phyloP scores from a whole-genome alignment of 2,888 invertebrate species.

The Seira musarum region DNA sequence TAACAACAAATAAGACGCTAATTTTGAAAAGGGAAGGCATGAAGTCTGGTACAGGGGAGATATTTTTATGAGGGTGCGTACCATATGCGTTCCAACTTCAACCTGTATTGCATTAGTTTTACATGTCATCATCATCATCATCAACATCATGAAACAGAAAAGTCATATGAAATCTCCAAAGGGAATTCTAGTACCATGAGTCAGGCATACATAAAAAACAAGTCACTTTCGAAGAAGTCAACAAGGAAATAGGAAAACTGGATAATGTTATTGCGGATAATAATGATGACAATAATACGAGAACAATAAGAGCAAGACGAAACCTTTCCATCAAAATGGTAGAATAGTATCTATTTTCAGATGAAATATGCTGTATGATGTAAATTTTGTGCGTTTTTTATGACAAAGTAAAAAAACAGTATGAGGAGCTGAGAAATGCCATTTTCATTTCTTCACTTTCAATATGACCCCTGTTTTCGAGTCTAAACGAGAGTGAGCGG shows the following conservation, averaged over 20 bases:
- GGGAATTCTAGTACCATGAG: not conserved
- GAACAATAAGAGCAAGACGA: not conserved
- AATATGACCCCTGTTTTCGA: too few species aligned
- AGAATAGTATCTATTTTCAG: too few species aligned
- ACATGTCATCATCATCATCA: not conserved
- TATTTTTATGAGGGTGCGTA: not conserved
- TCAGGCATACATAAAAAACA: too few species aligned
- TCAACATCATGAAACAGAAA: not conserved
- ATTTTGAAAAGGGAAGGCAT: constrained; percentile 34
- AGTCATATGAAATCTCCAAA: not conserved
- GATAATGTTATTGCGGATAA: constrained; percentile 6
- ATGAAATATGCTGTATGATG: too few species aligned
- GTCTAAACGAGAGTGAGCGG: too few species aligned
- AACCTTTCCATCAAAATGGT: too few species aligned
- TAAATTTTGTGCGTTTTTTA: too few species aligned
- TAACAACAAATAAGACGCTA: constrained; percentile 44
- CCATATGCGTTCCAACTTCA: not conserved
- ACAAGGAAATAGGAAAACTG: not conserved
- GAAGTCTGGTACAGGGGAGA: too few species aligned
- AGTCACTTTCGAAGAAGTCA: not conserved
- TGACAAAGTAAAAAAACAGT: too few species aligned
- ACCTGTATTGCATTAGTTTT: not conserved
- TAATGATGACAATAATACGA: not conserved
- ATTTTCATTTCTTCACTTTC: too few species aligned
- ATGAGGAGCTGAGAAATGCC: too few species aligned